Conservation (phyloP, 1,140 invertebrate genomes). For the Whitmania pigra region DNA sequence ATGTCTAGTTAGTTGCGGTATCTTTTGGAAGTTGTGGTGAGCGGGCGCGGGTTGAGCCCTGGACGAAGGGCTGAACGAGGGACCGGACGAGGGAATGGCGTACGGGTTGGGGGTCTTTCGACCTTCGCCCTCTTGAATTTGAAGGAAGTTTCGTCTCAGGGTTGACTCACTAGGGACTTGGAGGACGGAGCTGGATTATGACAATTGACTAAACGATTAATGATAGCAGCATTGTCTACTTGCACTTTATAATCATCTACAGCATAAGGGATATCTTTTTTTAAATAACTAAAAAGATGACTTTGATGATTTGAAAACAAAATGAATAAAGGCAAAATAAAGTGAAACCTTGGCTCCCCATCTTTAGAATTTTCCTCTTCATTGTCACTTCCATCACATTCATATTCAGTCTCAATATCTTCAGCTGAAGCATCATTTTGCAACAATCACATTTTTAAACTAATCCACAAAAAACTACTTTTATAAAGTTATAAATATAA, state of each 20-base stretch:
- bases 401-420: constrained; percentile 40
- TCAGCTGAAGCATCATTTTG: constrained; percentile 17
- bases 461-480: not conserved
- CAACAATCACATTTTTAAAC: not conserved
- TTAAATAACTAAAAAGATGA: constrained; percentile 3
- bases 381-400: constrained; percentile 40
- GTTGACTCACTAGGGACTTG: constrained; percentile 42
- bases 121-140: constrained; percentile 60
- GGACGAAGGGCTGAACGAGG: not conserved
- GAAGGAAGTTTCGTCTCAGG: constrained; percentile 60
- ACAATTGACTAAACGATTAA: not conserved
- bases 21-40: constrained; percentile 2
- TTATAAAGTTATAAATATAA: not conserved
- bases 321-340: not conserved
- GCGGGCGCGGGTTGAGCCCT: constrained; percentile 1
- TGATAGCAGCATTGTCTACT: not conserved
- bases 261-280: no score
- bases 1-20: not conserved
- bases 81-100: constrained; percentile 4
- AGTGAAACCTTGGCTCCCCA: constrained; percentile 19
- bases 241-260: no score
- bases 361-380: constrained; percentile 37
- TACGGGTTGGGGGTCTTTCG: constrained; percentile 18
- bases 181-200: constrained; percentile 23
- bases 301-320: no score